These are phyloP conservation scores for Chaetophractus vellerosus DNA, from an alignment of 2,797 vertebrate species.

Conservation along the genomic window DNA sequence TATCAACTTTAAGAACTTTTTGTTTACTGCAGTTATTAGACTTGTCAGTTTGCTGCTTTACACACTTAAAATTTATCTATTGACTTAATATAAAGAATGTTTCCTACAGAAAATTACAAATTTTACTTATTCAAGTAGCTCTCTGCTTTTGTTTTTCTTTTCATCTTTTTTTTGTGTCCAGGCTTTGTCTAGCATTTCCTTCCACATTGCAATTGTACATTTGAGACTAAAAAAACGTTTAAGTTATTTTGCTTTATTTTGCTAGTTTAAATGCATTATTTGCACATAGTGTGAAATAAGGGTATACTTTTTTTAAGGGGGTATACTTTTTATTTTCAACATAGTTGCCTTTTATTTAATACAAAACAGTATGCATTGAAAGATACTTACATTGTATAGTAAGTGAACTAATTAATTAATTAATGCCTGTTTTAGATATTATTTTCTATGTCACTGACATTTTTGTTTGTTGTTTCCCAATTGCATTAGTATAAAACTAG, in stretches of 20 bases:
- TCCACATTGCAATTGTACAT: background rate
- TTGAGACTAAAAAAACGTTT: background rate
- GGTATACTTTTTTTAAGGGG: background rate
- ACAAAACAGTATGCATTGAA: background rate
- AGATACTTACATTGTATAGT: background rate
- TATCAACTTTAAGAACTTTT: no score
- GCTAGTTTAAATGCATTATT: background rate
- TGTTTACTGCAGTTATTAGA: no score
- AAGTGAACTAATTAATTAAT: background rate
- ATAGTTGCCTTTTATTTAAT: background rate
- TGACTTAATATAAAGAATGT: background rate
- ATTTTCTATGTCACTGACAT: background rate
- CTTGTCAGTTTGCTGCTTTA: background rate
- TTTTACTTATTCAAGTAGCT: background rate
- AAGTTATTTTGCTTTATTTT: background rate
- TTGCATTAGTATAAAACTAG: background rate
- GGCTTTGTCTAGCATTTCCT: background rate
- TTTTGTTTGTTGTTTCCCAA: background rate
- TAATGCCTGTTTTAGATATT: background rate
- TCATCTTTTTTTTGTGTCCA: background rate
- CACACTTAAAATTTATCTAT: background rate
- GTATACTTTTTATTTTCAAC: background rate
- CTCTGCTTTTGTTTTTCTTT: background rate
- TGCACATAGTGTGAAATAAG: background rate
- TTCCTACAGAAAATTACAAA: background rate